A percentile compares a stretch with the other conserved stretches of the same genome.
Evolutionary conservation across 2,888 invertebrate genomes (phyloP).

Genomic region (Pecten maximus): DNA sequence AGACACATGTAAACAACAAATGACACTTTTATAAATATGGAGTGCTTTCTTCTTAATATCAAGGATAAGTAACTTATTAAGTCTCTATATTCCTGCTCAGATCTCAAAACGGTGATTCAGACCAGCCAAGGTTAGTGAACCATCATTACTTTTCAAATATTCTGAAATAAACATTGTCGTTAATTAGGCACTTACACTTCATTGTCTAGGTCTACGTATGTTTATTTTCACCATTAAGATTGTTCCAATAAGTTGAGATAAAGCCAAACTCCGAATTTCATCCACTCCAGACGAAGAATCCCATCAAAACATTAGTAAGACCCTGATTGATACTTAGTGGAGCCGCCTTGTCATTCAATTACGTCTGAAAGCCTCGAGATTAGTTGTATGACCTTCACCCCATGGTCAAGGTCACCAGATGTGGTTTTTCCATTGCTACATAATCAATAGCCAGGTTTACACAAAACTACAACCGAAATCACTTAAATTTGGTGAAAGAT

Average conservation of each 20-base stretch:
- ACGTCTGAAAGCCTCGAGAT: neutral
- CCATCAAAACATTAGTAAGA: conserved; percentile 24
- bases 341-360: neutral
- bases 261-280: neutral
- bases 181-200: neutral
- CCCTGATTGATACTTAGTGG: neutral
- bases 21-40: neutral
- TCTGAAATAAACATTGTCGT: neutral
- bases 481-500: too few relatives aligned
- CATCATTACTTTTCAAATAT: neutral
- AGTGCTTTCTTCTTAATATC: neutral
- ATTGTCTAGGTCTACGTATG: neutral
- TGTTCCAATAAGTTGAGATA: neutral
- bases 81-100: neutral
- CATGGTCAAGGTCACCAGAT: neutral
- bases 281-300: neutral
- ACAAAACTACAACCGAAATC: too few relatives aligned
- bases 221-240: neutral
- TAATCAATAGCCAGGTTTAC: too few relatives aligned
- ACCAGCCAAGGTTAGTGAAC: neutral
- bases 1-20: neutral
- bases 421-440: neutral
- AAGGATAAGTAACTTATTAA: neutral
- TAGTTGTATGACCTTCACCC: neutral
- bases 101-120: neutral